Conservation (phyloP, 2,888 invertebrate species). For the Pristionchus japonicus region DNA sequence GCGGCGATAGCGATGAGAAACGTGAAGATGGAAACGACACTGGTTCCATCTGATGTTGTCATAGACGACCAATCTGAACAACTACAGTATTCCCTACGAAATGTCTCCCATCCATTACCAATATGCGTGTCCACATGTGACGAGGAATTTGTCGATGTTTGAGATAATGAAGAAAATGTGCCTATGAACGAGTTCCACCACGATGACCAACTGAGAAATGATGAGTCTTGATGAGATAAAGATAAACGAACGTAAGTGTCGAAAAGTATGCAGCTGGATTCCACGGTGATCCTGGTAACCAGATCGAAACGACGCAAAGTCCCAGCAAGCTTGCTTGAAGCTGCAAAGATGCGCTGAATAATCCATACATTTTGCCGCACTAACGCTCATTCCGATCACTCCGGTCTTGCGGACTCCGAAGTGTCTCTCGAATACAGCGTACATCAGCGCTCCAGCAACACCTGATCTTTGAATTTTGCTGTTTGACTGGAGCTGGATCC, state of each 20-base stretch:
- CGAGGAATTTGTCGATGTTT: not conserved
- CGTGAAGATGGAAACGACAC: constrained; percentile 62
- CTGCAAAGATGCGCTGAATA: too few relatives aligned
- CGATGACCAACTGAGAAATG: not conserved
- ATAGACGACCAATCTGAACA: constrained; percentile 59
- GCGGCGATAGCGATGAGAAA: constrained; percentile 68
- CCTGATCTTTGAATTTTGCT: constrained; percentile 25
- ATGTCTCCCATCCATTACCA: not conserved
- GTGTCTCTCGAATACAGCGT: constrained; percentile 64
- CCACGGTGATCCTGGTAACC: constrained; percentile 69
- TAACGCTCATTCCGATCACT: constrained; percentile 64
- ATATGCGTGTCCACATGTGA: not conserved
- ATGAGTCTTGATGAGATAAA: not conserved
- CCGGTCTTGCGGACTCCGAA: constrained; percentile 66
- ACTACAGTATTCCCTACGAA: not conserved
- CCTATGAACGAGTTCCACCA: not conserved
- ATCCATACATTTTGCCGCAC: too few relatives aligned
- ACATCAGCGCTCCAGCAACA: constrained; percentile 66
- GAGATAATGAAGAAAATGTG: not conserved
- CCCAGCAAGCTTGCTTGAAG: constrained; percentile 63
- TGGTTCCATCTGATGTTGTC: constrained; percentile 59
- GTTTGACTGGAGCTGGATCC: not conserved
- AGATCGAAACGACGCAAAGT: constrained; percentile 68
- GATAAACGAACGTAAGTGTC: not conserved
- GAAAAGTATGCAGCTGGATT: constrained; percentile 60